A percentile compares a stretch with the other conserved stretches of the same genome.
Evolutionary conservation across 1,140 invertebrate genomes (phyloP).

Genomic region (Scaptodrosophila lebanonensis): DNA sequence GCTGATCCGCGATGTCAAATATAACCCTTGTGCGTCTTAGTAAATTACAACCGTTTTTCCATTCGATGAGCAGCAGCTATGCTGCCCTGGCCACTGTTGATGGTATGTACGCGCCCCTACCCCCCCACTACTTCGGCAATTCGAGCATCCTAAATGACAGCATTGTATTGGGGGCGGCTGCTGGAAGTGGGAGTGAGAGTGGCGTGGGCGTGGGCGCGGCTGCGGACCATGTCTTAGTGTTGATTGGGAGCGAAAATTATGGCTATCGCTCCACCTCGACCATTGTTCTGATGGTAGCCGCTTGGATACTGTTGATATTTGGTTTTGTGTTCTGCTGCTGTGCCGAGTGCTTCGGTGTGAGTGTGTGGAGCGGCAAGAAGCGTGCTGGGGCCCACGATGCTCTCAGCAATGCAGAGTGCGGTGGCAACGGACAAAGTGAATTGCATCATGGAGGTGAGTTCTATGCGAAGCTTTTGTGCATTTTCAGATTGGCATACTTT

Average conservation of each 20-base stretch:
- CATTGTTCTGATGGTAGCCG: constrained; percentile 61
- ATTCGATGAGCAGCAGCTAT: constrained; percentile 37
- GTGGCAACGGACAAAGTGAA: constrained; percentile 8
- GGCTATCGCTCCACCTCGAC: constrained; percentile 62
- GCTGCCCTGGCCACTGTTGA: constrained; percentile 45
- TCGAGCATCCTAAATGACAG: neutral
- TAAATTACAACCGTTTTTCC: constrained; percentile 55
- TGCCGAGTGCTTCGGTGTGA: constrained; percentile 61
- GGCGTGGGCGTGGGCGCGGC: constrained; percentile 24
- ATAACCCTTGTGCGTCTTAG: constrained; percentile 40
- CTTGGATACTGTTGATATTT: constrained; percentile 62
- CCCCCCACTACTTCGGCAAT: neutral
- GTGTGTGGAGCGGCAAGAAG: constrained; percentile 60
- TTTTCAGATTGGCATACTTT: constrained; percentile 49
- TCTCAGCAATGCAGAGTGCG: constrained; percentile 13
- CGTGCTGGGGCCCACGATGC: constrained; percentile 14
- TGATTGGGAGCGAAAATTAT: constrained; percentile 45
- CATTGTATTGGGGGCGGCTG: constrained; percentile 10
- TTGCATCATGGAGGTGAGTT: constrained; percentile 53
- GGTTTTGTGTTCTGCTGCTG: constrained; percentile 70
- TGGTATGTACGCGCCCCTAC: constrained; percentile 21
- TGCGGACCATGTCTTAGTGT: constrained; percentile 38
- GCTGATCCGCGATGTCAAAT: constrained; percentile 48
- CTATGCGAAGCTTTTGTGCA: constrained; percentile 32
- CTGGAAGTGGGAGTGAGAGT: constrained; percentile 12